Conservation (phyloP, 2,113 vertebrate genomes). For the Paramisgurnus dabryanus region DNA sequence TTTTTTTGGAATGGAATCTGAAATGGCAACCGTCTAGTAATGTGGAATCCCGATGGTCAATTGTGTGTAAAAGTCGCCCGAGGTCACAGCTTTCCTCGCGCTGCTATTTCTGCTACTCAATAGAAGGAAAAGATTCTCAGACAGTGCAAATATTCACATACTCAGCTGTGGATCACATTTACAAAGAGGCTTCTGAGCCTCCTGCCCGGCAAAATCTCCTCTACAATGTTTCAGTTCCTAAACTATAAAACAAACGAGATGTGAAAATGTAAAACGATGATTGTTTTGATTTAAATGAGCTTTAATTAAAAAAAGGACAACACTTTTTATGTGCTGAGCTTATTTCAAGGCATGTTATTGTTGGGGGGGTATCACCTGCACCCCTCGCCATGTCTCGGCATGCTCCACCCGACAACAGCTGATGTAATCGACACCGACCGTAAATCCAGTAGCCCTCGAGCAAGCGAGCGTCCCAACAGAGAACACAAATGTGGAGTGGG, state of each 20-base stretch:
- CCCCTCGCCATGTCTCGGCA: conserved; percentile 21
- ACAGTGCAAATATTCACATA: conserved; percentile 54
- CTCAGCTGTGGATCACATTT: conserved; percentile 54
- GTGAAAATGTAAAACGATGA: too few species aligned
- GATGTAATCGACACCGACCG: conserved; percentile 62
- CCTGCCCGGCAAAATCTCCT: too few species aligned
- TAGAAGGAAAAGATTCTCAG: conserved; percentile 64
- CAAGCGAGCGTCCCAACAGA: conserved; percentile 34
- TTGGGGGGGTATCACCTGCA: conserved; percentile 8
- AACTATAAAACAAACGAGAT: too few species aligned
- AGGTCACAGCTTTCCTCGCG: conserved; percentile 45
- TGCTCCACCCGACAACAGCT: conserved; percentile 67
- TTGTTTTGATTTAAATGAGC: too few species aligned
- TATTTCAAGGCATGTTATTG: background rate
- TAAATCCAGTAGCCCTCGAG: conserved; percentile 58
- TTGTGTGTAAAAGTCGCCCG: too few species aligned
- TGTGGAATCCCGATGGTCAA: background rate
- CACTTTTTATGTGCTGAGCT: too few species aligned
- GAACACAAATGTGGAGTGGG: conserved; percentile 20
- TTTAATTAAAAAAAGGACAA: too few species aligned
- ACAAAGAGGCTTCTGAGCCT: background rate
- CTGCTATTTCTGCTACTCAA: conserved; percentile 67
- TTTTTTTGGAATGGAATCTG: background rate
- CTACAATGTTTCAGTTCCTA: too few species aligned
- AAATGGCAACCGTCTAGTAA: background rate